phyloP scores from a whole-genome alignment of 2,797 vertebrate genomes.

The Fratercula arctica region DNA sequence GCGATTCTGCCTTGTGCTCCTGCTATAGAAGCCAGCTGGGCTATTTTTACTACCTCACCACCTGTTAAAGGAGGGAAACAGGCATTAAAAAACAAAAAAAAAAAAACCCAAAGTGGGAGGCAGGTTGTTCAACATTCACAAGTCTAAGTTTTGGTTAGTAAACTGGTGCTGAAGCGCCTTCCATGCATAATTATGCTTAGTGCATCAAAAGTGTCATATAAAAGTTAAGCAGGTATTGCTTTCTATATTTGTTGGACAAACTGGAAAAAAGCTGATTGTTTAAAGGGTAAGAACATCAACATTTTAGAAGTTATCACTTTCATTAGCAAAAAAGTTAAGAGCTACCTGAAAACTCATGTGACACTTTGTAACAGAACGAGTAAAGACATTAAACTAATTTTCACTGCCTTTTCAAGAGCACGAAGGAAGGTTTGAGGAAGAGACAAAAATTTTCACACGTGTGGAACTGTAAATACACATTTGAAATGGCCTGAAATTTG shows the following conservation, averaged over 20 bases:
- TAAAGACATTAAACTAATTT: conserved; percentile 62
- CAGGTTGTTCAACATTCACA: neutral
- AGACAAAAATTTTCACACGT: neutral
- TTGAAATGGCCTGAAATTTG: neutral
- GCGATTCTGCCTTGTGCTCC: conserved; percentile 86
- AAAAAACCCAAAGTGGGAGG: neutral
- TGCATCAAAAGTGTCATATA: conserved; percentile 82
- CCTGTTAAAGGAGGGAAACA: conserved; percentile 74
- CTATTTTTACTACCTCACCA: conserved; percentile 90
- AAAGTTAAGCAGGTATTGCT: conserved; percentile 73
- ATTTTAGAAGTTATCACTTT: conserved; percentile 46
- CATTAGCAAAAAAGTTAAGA: conserved; percentile 39
- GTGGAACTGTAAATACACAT: neutral
- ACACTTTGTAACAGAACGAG: conserved; percentile 69
- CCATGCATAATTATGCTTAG: conserved; percentile 83
- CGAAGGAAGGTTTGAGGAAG: neutral
- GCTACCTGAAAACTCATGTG: conserved; percentile 77
- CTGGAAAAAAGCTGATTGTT: conserved; percentile 62
- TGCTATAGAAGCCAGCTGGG: conserved; percentile 87
- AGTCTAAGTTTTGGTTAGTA: conserved; percentile 77
- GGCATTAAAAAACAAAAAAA: neutral
- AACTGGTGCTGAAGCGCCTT: conserved; percentile 67
- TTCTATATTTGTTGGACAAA: conserved; percentile 55
- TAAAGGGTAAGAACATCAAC: conserved; percentile 49
- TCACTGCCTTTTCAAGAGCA: conserved; percentile 75